Evolutionary conservation across 2,888 invertebrate genomes (phyloP), one percentile per base, ranked within the genome.

Genomic region (Ariolimax columbianus): DNA sequence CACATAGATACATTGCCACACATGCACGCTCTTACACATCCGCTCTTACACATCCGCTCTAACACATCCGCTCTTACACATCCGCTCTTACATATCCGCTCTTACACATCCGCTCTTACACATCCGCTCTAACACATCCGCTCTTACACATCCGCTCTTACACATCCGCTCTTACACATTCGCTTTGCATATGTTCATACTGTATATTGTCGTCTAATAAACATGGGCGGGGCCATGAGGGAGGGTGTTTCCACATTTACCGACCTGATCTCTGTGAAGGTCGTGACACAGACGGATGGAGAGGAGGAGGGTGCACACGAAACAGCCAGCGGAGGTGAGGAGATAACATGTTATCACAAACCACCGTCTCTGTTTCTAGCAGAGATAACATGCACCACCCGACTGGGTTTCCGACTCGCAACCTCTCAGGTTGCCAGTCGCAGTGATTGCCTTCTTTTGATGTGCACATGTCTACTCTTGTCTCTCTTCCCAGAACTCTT

Each of bases 341-440:
- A 75, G 51, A 47, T 40, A 72, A 38, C 14, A n/a, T 36, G 43
- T 72, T 72, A 72, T 72, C 72, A 72, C 72, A 36, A 19, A 40
- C 40, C 40, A 26, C 40, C 40, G 38, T 26, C 72, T 72, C 38
- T 7, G 72, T 72, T 40, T 72, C 72, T 7, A 38, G 9, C 72
- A 38, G 72, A 72, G 72, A 72, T 72, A 72, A 40, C 38, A 38
- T 40, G 38, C 72, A 4, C 43, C 9, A 38, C 17, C 4, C 43
- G 72, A 9, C 40, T 43, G 68, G 9, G 33, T n/a, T 17, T 33
- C 23, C 72, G 11, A 30, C 38, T 17, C 38, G 9, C 72, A 3
- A 26, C 40, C 23, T 9, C 72, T 40, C 26, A 40, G 11, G 38
- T 40, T 26, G n/a, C n/a, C 72, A 38, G n/a, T 36, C 72, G 19